These are phyloP conservation scores for Gavia stellata DNA, from an alignment of 2,113 vertebrate species.

Conservation along the genomic window DNA sequence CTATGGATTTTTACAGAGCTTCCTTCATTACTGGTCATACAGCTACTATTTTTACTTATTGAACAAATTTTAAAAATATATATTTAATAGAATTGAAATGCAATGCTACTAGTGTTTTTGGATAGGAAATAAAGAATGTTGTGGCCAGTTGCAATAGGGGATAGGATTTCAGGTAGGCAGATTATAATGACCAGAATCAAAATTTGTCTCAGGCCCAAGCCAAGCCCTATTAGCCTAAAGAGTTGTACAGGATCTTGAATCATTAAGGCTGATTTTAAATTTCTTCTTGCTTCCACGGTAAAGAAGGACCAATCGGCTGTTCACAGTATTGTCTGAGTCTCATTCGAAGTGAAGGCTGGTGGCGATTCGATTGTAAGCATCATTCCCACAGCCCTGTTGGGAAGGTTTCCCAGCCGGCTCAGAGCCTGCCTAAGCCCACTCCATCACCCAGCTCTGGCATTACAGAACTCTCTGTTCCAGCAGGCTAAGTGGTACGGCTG, in stretches of 20 bases:
- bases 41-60: neutral
- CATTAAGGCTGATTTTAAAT: neutral
- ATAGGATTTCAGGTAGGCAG: neutral
- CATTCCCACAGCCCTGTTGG: neutral
- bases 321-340: neutral
- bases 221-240: neutral
- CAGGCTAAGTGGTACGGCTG: neutral
- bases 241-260: neutral
- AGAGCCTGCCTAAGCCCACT: conserved; percentile 22
- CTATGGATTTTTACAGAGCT: neutral
- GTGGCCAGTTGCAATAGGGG: neutral
- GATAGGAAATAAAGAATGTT: neutral
- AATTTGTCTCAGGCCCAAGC: neutral
- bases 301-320: neutral
- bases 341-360: neutral
- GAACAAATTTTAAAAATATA: neutral
- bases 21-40: neutral
- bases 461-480: conserved; percentile 2
- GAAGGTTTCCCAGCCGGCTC: conserved; percentile 6
- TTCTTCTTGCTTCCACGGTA: neutral
- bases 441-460: conserved; percentile 32
- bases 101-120: neutral
- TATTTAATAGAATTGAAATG: neutral
- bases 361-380: neutral
- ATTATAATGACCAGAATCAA: neutral